Base-by-base conservation (phyloP, 2,888 invertebrate species). In the Drosophila kuntzei region DNA sequence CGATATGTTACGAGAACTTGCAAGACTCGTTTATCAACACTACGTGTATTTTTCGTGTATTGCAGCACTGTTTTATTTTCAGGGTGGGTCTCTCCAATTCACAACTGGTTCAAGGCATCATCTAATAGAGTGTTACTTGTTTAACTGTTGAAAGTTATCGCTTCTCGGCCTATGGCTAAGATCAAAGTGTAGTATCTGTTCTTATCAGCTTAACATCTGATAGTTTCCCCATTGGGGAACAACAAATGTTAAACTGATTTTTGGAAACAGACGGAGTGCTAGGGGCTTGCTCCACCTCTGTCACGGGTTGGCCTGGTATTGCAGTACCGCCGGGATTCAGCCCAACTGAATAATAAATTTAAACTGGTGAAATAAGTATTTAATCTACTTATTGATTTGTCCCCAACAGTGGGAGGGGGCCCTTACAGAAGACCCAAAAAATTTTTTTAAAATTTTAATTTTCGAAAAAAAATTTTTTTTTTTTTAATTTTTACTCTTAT, bases 241-340 rank as follows among this genome's bases (percentile, higher is more conserved):
- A n/a, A 50, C 22, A 50, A 50, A 49, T 41, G 41, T 41, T 18
- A 34, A 49, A 25, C 22, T n/a, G 22, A 14, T 14, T 25, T 22
- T 37, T 25, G 36, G 37, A 34, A n/a, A 34, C 6, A 34, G 34
- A 34, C 34, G 34, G 34, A 34, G 34, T 34, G 34, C 34, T 34
- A 34, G 34, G 34, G 34, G 34, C 34, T 34, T 34, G 34, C 34
- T 34, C 34, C 34, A 34, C 34, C 34, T 34, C 34, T 34, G 34
- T 34, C 34, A n/a, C 6, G 34, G 34, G 34, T 34, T 34, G 34
- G 34, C 34, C 34, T n/a, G 34, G 34, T 34, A 34, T 34, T 34
- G 34, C 34, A 34, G 34, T 34, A 34, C 34, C 34, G 34, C n/a
- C 34, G 34, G 34, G 34, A 34, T n/a, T 34, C 34, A n/a, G 34